Evolutionary conservation across 2,888 invertebrate genomes (phyloP), one percentile per base, ranked within the genome.

Genomic region (Mycalesis mineus): DNA sequence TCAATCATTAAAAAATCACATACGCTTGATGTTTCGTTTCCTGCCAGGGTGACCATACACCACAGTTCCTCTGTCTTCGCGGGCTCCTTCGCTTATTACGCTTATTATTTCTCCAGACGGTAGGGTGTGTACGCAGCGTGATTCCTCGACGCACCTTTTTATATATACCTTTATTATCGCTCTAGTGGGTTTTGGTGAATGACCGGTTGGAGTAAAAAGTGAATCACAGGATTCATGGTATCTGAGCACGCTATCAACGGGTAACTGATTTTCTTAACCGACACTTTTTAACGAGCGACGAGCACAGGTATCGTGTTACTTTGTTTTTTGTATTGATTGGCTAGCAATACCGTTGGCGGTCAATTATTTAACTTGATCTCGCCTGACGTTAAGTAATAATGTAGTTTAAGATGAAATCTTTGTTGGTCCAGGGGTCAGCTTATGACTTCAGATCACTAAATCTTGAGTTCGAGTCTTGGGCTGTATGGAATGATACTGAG

Each of bases 141-240:
- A 84, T 85, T 86, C 85, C 85, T 82, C 66, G 71, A 65, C 80
- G 76, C 87, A 82, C 88, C 88, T 88, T 84, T 83, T 84, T 82
- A 81, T 84, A 83, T 81, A 84, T 77, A 74, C 78, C 79, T 78
- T 84, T 80, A 74, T 87, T 78, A 72, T 65, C 78, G 80, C 82
- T 80, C 82, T 76, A 76, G 68, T 82, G 83, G 73, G 64, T 75
- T 76, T 84, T 87, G 79, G 84, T 89, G 88, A 88, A 88, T 88
- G 88, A 79, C 84, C 85, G 83, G 78, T 71, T 79, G 78, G 80
- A 85, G 82, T 82, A 82, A 83, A 84, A 82, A 79, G 76, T 80
- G 85, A 85, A 84, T 85, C 82, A 78, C 86, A 88, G 89, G 89
- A 89, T 77, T 82, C 82, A 89, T 80, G 89, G 83, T 85, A 67